Base-by-base conservation (phyloP, 1,140 invertebrate genomes). In the Cephus cinctus region DNA sequence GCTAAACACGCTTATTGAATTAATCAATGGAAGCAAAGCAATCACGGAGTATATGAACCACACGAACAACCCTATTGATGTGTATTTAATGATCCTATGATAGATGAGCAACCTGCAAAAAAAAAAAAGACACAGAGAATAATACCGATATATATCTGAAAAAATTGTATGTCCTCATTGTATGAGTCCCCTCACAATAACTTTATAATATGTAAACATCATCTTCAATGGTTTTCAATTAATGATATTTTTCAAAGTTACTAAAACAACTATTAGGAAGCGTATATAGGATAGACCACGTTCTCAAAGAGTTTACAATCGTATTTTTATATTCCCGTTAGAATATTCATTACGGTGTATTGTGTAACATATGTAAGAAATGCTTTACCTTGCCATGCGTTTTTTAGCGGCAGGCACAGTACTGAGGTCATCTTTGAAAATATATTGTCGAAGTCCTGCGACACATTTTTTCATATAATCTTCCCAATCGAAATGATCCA, bases 381-480 rank as follows among this genome's bases (percentile, higher is more conserved):
- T n/a, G n/a, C n/a, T 27, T 53, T 61, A 73, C 71, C 57, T 71
- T 15, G 61, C 60, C 66, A 69, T 70, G 45, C 70, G 73, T 56
- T 70, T 74, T 50, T 52, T 55, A 0, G 77, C 79, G 5, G 57
- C 55, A 1, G 75, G 69, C 19, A 82, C 52, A 15, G 67, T 78
- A 6, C 57, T 51, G 0, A 67, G 67, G 44, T 78, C 73, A 47
- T 83, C 81, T 52, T 81, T 80, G 14, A 83, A 73, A 6, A 82
- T 55, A 51, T 76, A 80, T 31, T 71, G 54, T 32, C 80, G 70
- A 16, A 79, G 49, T 34, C 79, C 82, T 9, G 61, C 43, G 6
- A 80, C 69, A 50, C 79, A 80, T 12, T 65, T 69, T 30, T 77
- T 43, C 42, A 81, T 68, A 53, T 78, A 81, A 12, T 69, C 53